Evolutionary conservation across 2,113 vertebrate species (phyloP).

Genomic region (Stictonetta naevosa): DNA sequence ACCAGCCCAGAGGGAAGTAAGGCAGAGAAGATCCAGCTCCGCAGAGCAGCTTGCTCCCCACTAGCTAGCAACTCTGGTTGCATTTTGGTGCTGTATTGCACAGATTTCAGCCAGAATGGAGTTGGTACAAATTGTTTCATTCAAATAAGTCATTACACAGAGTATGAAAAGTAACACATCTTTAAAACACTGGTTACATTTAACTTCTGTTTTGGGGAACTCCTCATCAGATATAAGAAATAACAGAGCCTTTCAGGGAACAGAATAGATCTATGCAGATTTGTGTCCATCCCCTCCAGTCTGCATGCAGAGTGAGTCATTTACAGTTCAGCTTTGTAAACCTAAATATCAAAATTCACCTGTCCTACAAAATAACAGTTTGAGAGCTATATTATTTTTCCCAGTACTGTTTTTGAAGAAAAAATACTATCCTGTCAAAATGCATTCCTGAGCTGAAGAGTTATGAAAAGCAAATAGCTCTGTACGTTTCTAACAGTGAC

Average conservation of each 20-base stretch:
- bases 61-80: rapidly evolving
- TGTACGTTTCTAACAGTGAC: neutral
- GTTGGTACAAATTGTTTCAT: neutral
- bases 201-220: neutral
- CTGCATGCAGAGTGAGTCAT: rapidly evolving
- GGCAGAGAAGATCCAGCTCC: neutral
- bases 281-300: neutral
- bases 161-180: neutral
- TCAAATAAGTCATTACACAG: neutral
- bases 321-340: neutral
- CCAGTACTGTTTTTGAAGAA: neutral
- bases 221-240: neutral
- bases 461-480: constrained; percentile 29
- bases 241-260: neutral
- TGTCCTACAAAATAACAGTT: neutral
- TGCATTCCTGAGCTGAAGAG: neutral
- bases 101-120: neutral
- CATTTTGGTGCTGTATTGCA: rapidly evolving
- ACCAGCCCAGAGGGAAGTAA: rapidly evolving
- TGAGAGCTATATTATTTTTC: constrained; percentile 22
- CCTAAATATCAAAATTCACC: neutral
- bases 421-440: constrained; percentile 35
- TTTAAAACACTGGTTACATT: neutral
- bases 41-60: neutral
- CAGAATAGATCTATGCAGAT: neutral